A percentile compares a stretch with the other conserved stretches of the same genome.
Conservation (phyloP, 2,113 vertebrate genomes). For the Pipa parva region DNA sequence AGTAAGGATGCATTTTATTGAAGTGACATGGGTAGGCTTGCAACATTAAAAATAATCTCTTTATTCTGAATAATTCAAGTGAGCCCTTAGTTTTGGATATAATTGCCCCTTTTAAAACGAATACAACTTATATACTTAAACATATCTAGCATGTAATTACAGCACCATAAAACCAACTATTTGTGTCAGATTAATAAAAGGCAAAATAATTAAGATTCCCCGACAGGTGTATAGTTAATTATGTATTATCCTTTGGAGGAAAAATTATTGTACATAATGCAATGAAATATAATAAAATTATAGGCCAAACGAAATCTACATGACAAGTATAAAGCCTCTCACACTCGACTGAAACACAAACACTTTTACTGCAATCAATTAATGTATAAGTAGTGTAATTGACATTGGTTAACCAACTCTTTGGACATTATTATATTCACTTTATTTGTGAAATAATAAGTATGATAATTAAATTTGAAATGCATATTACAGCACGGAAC, state of each 20-base stretch:
- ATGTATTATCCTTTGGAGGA: slow-evolving; percentile 12
- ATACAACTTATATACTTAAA: too few relatives aligned
- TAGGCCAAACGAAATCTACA: slow-evolving; percentile 40
- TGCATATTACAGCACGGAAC: slow-evolving; percentile 29
- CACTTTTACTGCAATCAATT: slow-evolving; percentile 45
- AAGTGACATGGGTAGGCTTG: too few relatives aligned
- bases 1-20: too few relatives aligned
- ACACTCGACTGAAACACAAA: slow-evolving; percentile 32
- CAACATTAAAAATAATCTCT: too few relatives aligned
- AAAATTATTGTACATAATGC: slow-evolving; percentile 47
- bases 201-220: slow-evolving; percentile 16
- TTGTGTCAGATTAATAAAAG: slow-evolving; percentile 22
- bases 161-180: slow-evolving; percentile 11
- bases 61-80: too few relatives aligned
- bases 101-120: too few relatives aligned
- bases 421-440: slow-evolving; percentile 46
- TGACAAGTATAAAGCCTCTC: slow-evolving; percentile 37
- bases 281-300: slow-evolving; percentile 36
- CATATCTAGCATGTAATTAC: slow-evolving; percentile 10
- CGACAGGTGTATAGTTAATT: slow-evolving; percentile 31
- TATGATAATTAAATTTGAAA: slow-evolving; percentile 46
- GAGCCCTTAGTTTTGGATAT: too few relatives aligned
- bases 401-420: slow-evolving; percentile 41
- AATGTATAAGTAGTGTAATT: slow-evolving; percentile 32
- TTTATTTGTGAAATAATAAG: slow-evolving; percentile 47